Evolutionary conservation across 2,888 invertebrate species (phyloP).

Genomic region (Dastarcus helophoroides): DNA sequence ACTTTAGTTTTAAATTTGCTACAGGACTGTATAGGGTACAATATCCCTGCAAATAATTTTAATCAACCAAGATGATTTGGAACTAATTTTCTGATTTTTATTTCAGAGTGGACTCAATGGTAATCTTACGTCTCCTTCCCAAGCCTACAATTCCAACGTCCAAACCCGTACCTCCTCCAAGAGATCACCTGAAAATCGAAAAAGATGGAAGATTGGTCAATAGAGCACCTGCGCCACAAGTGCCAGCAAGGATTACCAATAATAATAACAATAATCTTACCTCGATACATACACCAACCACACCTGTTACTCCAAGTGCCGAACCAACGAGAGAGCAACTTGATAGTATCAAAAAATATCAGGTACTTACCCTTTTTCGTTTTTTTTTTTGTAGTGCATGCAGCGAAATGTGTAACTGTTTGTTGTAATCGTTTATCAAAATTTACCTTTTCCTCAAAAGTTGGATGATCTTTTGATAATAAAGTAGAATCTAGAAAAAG

Average conservation of each 20-base stretch:
- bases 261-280: conserved; percentile 38
- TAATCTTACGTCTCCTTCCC: conserved; percentile 30
- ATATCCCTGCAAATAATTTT: too few relatives aligned
- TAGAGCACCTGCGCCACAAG: conserved; percentile 54
- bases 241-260: conserved; percentile 50
- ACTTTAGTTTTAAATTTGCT: too few relatives aligned
- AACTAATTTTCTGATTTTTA: too few relatives aligned
- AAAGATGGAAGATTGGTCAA: conserved; percentile 50
- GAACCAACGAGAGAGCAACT: conserved; percentile 77
- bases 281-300: conserved; percentile 14
- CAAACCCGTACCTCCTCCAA: conserved; percentile 49
- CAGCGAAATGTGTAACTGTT: conserved; percentile 11
- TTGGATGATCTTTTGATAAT: too few relatives aligned
- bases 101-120: conserved; percentile 31
- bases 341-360: conserved; percentile 85
- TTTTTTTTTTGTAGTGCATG: conserved; percentile 5
- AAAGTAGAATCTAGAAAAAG: too few relatives aligned
- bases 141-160: conserved; percentile 37
- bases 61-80: too few relatives aligned
- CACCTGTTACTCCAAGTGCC: conserved; percentile 31
- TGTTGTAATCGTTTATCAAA: too few relatives aligned
- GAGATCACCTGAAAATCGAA: conserved; percentile 53
- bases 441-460: too few relatives aligned
- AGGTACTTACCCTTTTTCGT: too few relatives aligned
- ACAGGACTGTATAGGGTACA: too few relatives aligned